A percentile compares a stretch with the other conserved stretches of the same genome.
Conservation (phyloP, 2,888 invertebrate genomes). For the Cheilosia impressa region DNA sequence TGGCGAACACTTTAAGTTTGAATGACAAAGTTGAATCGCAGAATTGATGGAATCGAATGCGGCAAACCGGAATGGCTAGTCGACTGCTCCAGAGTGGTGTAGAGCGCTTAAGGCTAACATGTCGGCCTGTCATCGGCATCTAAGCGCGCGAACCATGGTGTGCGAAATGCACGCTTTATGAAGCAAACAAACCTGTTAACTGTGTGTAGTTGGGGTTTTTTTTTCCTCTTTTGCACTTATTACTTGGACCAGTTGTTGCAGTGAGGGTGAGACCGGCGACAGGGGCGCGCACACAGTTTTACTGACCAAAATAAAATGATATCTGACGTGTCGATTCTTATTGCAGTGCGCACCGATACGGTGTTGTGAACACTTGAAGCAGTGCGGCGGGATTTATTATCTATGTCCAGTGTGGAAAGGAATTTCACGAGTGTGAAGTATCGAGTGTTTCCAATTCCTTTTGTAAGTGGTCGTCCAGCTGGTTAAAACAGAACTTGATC, state of each 20-base stretch:
- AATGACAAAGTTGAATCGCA: slow-evolving; percentile 19
- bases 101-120: slow-evolving; percentile 62
- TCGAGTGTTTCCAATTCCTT: slow-evolving; percentile 46
- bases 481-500: slow-evolving; percentile 2
- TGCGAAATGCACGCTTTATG: slow-evolving; percentile 52
- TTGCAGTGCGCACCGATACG: slow-evolving; percentile 7
- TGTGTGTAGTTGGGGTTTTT: slow-evolving; percentile 15
- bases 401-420: not conserved
- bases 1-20: not conserved
- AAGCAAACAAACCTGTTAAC: slow-evolving; percentile 58
- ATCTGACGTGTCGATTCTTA: slow-evolving; percentile 26
- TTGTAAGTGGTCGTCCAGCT: slow-evolving; percentile 18
- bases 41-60: slow-evolving; percentile 10
- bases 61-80: slow-evolving; percentile 49
- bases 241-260: slow-evolving; percentile 18
- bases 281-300: slow-evolving; percentile 5
- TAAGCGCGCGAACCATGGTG: slow-evolving; percentile 6
- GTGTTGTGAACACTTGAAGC: slow-evolving; percentile 17
- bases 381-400: slow-evolving; percentile 29
- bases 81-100: slow-evolving; percentile 7
- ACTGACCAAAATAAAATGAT: slow-evolving; percentile 35
- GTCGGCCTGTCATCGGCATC: slow-evolving; percentile 62
- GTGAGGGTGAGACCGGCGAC: not conserved
- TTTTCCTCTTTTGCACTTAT: not conserved
- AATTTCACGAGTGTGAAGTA: slow-evolving; percentile 24